Base-by-base conservation (phyloP, 2,888 invertebrate species). In the Anoncus sp. region DNA sequence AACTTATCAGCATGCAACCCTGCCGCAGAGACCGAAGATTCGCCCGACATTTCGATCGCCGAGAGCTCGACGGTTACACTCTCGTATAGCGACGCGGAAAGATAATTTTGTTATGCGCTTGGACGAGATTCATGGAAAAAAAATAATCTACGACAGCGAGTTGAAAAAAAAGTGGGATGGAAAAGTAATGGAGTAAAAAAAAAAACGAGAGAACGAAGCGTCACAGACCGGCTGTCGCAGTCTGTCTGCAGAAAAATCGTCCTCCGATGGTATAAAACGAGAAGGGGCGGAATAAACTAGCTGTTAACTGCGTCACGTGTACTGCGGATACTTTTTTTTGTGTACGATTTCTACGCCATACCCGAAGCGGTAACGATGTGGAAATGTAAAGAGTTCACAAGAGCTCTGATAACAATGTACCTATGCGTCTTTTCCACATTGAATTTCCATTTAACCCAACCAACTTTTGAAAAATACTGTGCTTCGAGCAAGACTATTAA, bases 1-100 rank as follows among this genome's bases (percentile, higher is more conserved):
- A 83, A 85, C 83, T 86, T 84, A 85, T 87, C 85, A 83, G 79
- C 79, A 45, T 67, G 66, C 76, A 72, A 66, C 67, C 63, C 75
- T 47, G 22, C 66, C 45, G 18, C 16, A 16, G 38, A 49, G 45
- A 49, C 18, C 24, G 22, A 71, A 55, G 40, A 55, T 77, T 77
- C 77, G 67, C 65, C 66, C 31, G 65, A 16, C 62, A 47, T 77
- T 73, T 45, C 57, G 49, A 59, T 74, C 73, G 47, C 38, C 47
- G 43, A 14, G 51, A 65, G 65, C 51, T 6, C 45, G 73, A 79
- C 74, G 75, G 73, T 71, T 60, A 38, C 51, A 53, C 69, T 80
- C 74, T 47, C 74, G n/a, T 27, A 49, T 14, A 14, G 5, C 70
- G 55, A 69, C 62, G 70, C 70, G 57, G 66, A 66, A 53, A 75